Percentiles rank a stretch among this genome's conserved stretches.
phyloP scores from a whole-genome alignment of 2,888 invertebrate genomes.

The Neoscelio sp. region DNA sequence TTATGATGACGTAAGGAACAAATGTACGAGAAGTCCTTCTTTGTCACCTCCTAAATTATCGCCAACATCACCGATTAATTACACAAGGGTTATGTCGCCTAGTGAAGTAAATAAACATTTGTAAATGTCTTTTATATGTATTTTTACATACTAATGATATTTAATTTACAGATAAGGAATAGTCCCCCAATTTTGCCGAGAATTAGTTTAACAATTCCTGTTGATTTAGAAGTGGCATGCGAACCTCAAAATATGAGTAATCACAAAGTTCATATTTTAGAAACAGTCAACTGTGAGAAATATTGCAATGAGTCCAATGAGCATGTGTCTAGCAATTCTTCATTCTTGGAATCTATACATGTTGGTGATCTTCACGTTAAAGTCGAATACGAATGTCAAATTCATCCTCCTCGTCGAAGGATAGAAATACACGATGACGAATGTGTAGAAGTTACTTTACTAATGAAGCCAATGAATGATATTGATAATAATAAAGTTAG shows the following conservation, averaged over 20 bases:
- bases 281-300: constrained; percentile 7
- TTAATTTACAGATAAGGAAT: constrained; percentile 60
- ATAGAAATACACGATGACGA: constrained; percentile 61
- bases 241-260: neutral
- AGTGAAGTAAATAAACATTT: constrained; percentile 16
- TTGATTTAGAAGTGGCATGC: constrained; percentile 41
- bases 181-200: constrained; percentile 71
- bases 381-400: neutral
- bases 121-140: neutral
- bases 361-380: too few species aligned
- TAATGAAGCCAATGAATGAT: constrained; percentile 44
- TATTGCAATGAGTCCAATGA: constrained; percentile 5
- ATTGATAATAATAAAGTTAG: constrained; percentile 1
- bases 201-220: constrained; percentile 65
- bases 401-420: constrained; percentile 15
- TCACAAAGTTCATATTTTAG: constrained; percentile 4
- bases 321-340: constrained; percentile 11
- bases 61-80: constrained; percentile 41
- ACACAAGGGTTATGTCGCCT: constrained; percentile 14
- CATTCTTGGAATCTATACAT: constrained; percentile 17
- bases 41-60: constrained; percentile 43
- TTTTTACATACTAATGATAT: too few species aligned
- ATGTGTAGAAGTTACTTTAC: constrained; percentile 53
- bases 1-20: constrained; percentile 1
- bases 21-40: constrained; percentile 10